A percentile compares a stretch with the other conserved stretches of the same genome.
phyloP scores from a whole-genome alignment of 2,888 invertebrate genomes.

The Ramazzottius varieornatus region DNA sequence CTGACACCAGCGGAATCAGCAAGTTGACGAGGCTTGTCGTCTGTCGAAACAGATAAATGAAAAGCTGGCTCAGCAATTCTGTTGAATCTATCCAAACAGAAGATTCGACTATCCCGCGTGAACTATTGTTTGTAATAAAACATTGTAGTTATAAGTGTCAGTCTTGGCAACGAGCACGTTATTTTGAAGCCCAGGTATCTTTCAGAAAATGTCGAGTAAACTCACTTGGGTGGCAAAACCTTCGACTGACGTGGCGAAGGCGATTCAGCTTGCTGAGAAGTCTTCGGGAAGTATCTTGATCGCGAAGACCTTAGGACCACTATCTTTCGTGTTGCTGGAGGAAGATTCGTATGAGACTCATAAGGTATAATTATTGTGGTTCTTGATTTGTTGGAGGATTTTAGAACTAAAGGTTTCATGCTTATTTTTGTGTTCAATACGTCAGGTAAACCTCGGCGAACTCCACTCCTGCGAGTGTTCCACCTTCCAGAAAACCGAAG shows the following conservation, averaged over 20 bases:
- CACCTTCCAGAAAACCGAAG: neutral
- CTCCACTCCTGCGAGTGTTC: neutral
- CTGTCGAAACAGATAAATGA: too few relatives aligned
- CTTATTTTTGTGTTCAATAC: too few relatives aligned
- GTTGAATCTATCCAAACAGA: too few relatives aligned
- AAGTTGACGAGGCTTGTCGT: too few relatives aligned
- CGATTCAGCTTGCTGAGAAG: neutral
- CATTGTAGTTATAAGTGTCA: too few relatives aligned
- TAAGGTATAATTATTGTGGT: neutral
- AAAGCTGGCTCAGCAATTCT: too few relatives aligned
- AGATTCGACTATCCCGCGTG: too few relatives aligned
- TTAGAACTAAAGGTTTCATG: neutral
- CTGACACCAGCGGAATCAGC: too few relatives aligned
- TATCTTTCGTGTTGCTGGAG: neutral
- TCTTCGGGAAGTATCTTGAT: neutral
- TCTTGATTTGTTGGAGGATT: too few relatives aligned
- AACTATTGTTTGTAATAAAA: too few relatives aligned
- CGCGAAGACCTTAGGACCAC: neutral
- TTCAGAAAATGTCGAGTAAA: neutral
- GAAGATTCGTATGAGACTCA: neutral
- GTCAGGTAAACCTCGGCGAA: neutral
- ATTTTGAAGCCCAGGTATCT: too few relatives aligned
- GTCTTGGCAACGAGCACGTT: too few relatives aligned
- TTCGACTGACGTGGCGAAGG: neutral
- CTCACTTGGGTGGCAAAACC: neutral